phyloP scores from a whole-genome alignment of 1,140 invertebrate species.

The Cardiocondyla obscurior region DNA sequence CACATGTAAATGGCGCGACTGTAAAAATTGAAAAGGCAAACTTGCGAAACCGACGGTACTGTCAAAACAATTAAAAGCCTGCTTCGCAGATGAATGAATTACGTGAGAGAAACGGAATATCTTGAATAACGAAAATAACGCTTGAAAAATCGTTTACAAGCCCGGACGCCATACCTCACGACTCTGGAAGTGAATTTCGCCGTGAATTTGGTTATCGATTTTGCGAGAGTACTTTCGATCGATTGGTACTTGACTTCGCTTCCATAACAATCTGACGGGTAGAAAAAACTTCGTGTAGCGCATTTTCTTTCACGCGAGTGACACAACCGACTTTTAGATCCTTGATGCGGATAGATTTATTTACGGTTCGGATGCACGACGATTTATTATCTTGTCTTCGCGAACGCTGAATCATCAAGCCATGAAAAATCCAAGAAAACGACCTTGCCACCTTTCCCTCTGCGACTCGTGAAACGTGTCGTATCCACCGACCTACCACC shows the following conservation, averaged over 20 bases:
- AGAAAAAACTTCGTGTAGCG: background rate
- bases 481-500: background rate
- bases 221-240: background rate
- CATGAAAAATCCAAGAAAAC: background rate
- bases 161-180: background rate
- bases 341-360: constrained; percentile 16
- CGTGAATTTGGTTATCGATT: background rate
- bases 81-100: too few species aligned
- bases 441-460: constrained; percentile 27
- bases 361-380: background rate
- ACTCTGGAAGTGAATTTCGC: background rate
- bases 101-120: too few species aligned
- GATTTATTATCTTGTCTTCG: background rate
- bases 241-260: background rate
- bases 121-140: too few species aligned
- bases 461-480: background rate
- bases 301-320: too few species aligned
- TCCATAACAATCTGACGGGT: background rate
- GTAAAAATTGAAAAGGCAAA: too few species aligned
- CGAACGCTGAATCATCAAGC: background rate
- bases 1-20: too few species aligned
- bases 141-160: background rate
- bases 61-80: too few species aligned
- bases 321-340: constrained; percentile 9
- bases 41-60: too few species aligned